These are phyloP conservation scores for Acrocephalus arundinaceus DNA, from an alignment of 2,113 vertebrate species.

Conservation along the genomic window DNA sequence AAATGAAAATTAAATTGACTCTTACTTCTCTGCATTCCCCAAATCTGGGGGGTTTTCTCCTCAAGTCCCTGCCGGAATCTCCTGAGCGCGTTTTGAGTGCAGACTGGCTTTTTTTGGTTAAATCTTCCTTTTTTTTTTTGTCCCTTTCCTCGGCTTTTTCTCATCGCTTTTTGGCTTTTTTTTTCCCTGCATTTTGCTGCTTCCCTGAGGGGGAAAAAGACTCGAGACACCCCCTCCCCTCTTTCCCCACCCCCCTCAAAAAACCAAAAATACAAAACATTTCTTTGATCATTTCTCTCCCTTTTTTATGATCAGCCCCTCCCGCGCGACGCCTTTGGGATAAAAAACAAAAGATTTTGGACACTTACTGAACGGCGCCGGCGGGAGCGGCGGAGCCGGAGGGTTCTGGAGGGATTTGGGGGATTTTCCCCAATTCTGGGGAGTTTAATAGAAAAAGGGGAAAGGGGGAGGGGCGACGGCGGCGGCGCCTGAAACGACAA, in stretches of 20 bases:
- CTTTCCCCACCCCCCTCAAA: background rate
- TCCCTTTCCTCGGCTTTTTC: background rate
- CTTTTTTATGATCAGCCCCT: background rate
- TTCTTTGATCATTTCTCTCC: background rate
- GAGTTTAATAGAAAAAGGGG: background rate
- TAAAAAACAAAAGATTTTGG: background rate
- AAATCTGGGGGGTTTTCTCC: background rate
- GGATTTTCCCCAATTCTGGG: background rate
- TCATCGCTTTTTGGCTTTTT: background rate
- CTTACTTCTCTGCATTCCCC: background rate
- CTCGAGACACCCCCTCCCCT: background rate
- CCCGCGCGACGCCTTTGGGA: background rate
- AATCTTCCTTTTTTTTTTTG: background rate
- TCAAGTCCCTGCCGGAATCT: background rate
- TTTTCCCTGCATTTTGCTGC: background rate
- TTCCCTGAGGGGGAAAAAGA: background rate
- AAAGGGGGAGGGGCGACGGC: background rate
- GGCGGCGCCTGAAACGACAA: conserved; percentile 4
- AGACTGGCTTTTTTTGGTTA: background rate
- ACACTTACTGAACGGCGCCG: background rate
- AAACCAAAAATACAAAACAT: background rate
- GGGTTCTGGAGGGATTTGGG: background rate
- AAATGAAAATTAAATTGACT: background rate
- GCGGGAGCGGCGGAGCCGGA: background rate
- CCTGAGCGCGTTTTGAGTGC: background rate